phyloP scores from a whole-genome alignment of 2,113 vertebrate species.

The Hassar affinis region DNA sequence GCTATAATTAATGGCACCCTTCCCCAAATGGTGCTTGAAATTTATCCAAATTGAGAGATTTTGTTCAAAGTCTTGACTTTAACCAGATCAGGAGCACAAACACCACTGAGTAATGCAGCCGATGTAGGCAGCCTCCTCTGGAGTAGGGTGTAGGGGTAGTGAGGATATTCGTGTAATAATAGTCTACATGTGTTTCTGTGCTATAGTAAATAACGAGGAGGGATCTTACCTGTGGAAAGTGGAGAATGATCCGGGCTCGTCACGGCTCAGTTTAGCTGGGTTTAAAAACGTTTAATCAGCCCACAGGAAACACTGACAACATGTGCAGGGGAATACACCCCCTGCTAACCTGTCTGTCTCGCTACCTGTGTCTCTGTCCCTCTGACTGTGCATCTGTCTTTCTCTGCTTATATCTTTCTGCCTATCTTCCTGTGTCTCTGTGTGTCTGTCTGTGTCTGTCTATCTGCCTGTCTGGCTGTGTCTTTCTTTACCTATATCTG shows the following conservation, averaged over 20 bases:
- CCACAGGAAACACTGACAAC: slow-evolving; percentile 49
- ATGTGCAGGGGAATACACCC: slow-evolving; percentile 55
- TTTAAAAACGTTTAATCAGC: slow-evolving; percentile 63
- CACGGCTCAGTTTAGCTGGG: slow-evolving; percentile 61
- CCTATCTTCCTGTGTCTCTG: not conserved
- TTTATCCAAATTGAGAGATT: not conserved
- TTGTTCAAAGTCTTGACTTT: not conserved
- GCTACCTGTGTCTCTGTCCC: slow-evolving; percentile 52
- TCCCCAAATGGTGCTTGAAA: not conserved
- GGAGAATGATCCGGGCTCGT: slow-evolving; percentile 60
- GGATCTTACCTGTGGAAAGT: slow-evolving; percentile 65
- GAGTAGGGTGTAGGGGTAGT: not conserved
- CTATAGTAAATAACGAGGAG: slow-evolving; percentile 42
- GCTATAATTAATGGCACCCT: not conserved
- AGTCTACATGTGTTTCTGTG: slow-evolving; percentile 57
- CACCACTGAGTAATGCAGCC: not conserved
- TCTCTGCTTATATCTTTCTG: not conserved
- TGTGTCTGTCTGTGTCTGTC: not conserved
- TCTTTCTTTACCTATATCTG: not conserved
- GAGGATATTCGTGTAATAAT: not conserved
- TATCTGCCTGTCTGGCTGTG: too few relatives aligned
- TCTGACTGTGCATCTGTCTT: not conserved
- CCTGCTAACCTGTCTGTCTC: slow-evolving; percentile 37
- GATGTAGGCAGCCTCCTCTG: not conserved
- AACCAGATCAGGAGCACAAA: not conserved